Evolutionary conservation across 1,140 invertebrate genomes (phyloP), one percentile per base, ranked within the genome.

Genomic region (Parapsyche elsis): DNA sequence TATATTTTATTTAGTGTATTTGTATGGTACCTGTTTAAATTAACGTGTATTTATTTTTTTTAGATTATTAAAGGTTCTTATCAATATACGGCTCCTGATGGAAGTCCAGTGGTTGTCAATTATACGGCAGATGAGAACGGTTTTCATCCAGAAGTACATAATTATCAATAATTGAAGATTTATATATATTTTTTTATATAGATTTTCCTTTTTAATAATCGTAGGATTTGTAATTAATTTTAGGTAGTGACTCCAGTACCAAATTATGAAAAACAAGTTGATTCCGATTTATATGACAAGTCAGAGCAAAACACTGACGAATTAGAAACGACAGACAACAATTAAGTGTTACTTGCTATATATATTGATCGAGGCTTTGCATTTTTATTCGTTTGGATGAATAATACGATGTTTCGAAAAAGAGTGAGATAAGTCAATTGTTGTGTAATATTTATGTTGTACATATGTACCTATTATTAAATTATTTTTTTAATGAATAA

Each of bases 121-220:
- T 93, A 92, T 83, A 86, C 85, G 2, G 89, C 89, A 57, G 91
- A 92, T 84, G 92, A 92, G 84, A 91, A 91, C 77, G 92, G 92
- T 45, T 93, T 93, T 84, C 89, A 91, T 85, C 90, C 92, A 2
- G 83, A 87, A 59, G 85, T 86, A 80, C 14, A n/a, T n/a, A n/a
- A n/a, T 53, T 53, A 53, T 53, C 10, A 53, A 53, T 14, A 46
- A 46, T 7, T 46, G 12, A n/a, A n/a, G n/a, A n/a, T 38, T 38
- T 4, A 38, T 38, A 38, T 38, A 38, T 38, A 4, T 38, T 38
- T 38, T 4, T 38, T 4, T 38, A 38, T 7, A 38, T 38, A 38
- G 30, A 38, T 4, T 38, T 4, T 38, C 7, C 2, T 38, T 38
- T 38, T 4, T 4, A 38, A 38, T 38, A 1, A 4, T 38, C 30